Evolutionary conservation across 2,113 vertebrate genomes (phyloP).

Genomic region (Erythrocercus mccallii): DNA sequence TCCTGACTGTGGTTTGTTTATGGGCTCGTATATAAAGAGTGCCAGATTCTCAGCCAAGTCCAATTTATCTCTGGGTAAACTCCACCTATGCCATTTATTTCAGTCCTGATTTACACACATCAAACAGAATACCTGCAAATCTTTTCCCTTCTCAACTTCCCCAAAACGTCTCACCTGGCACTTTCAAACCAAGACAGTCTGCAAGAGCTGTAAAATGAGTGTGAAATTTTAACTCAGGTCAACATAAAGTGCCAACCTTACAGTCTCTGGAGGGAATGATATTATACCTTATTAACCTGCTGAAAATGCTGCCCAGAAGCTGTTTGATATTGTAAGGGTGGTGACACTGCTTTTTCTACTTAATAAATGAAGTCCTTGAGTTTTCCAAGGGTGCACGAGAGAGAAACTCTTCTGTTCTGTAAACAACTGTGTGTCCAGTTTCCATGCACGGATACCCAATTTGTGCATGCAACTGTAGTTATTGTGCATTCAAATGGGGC

Average conservation of each 20-base stretch:
- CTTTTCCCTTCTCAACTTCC: constrained; percentile 5
- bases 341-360: background rate
- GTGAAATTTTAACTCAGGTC: constrained; percentile 37
- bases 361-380: constrained; percentile 1
- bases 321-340: background rate
- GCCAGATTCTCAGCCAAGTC: constrained; percentile 23
- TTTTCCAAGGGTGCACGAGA: background rate
- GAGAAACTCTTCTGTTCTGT: constrained; percentile 48
- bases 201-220: constrained; percentile 2
- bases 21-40: background rate
- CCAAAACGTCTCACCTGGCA: background rate
- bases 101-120: background rate
- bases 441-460: constrained; percentile 55
- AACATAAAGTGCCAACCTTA: background rate
- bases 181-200: background rate
- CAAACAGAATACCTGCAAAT: constrained; percentile 30
- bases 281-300: background rate
- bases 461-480: constrained; percentile 60
- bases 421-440: constrained; percentile 57
- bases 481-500: constrained; percentile 58
- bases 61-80: constrained; percentile 39
- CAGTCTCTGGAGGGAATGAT: constrained; percentile 10
- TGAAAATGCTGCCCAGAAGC: background rate
- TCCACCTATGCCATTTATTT: constrained; percentile 11
- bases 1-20: constrained; percentile 19